These are phyloP conservation scores for Passer montanus DNA, from an alignment of 2,113 vertebrate species.

Conservation along the genomic window DNA sequence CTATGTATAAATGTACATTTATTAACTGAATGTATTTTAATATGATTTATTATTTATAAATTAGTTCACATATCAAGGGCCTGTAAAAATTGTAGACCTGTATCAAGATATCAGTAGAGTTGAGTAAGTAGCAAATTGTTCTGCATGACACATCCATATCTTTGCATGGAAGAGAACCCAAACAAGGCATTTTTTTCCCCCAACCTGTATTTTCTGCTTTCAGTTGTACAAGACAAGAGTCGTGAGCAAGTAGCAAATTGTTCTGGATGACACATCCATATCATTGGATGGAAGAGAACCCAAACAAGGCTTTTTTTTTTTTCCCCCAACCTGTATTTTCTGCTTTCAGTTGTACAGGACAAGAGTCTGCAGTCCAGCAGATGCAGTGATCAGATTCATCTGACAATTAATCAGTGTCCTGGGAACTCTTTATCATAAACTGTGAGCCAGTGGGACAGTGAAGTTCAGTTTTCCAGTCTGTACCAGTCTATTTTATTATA, in stretches of 20 bases:
- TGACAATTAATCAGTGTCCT: background rate
- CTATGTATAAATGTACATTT: background rate
- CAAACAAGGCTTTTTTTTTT: background rate
- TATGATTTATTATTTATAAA: background rate
- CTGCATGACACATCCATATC: background rate
- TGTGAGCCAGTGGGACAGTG: background rate
- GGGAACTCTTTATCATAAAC: background rate
- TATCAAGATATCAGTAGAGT: background rate
- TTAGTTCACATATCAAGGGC: background rate
- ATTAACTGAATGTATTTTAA: background rate
- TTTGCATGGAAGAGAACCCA: background rate
- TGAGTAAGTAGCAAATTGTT: background rate
- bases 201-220: background rate
- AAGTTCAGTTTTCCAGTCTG: background rate
- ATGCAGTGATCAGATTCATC: background rate
- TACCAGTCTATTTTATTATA: background rate
- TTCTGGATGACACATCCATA: background rate
- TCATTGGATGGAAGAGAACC: background rate
- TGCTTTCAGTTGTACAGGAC: background rate
- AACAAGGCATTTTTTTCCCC: background rate
- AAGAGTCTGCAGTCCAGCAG: background rate
- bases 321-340: background rate
- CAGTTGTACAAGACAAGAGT: accelerated
- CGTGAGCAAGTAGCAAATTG: background rate
- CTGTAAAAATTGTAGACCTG: background rate